Evolutionary conservation across 1,140 invertebrate genomes (phyloP), one percentile per base, ranked within the genome.

Genomic region (Sesamia nonagrioides): DNA sequence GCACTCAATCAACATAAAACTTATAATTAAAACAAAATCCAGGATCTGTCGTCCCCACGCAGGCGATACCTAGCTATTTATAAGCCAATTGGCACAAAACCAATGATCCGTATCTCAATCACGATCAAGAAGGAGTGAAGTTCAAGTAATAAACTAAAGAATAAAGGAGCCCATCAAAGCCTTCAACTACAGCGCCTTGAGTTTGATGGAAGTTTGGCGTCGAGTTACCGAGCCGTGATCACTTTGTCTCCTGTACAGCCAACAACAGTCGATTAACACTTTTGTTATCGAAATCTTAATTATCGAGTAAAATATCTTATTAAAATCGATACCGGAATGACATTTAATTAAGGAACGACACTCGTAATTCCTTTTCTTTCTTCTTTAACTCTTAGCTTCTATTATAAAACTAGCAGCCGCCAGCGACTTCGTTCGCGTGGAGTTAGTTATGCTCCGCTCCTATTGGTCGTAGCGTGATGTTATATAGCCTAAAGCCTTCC

Each of bases 201-300:
- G 61, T 80, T 80, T 80, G 78, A 80, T 80, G 71, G 63, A 80
- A 80, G 52, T 80, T 80, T 54, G 50, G 37, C 68, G 74, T 76
- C 27, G 63, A 80, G 52, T 80, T 75, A 50, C 15, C 42, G 58
- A 56, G 27, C 15, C 21, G 35, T 60, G 45, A 60, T 74, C 74
- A 63, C 45, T 52, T 66, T 45, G 45, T 75, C 71, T 73, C n/a
- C 52, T n/a, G 18, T 6, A 48, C 11, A 48, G 1, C 1, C 11
- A 9, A 9, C 45, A 48, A 6, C 4, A 1, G 45, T 48, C n/a
- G n/a, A n/a, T n/a, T n/a, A n/a, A n/a, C n/a, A n/a, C n/a, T n/a
- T n/a, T n/a, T n/a, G n/a, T n/a, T n/a, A n/a, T n/a, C n/a, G n/a
- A n/a, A n/a, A n/a, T n/a, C n/a, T n/a, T n/a, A n/a, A n/a, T n/a